A percentile compares a stretch with the other conserved stretches of the same genome.
Evolutionary conservation across 2,797 vertebrate species (phyloP).

Genomic region (Helicolenus hilgendorfi): DNA sequence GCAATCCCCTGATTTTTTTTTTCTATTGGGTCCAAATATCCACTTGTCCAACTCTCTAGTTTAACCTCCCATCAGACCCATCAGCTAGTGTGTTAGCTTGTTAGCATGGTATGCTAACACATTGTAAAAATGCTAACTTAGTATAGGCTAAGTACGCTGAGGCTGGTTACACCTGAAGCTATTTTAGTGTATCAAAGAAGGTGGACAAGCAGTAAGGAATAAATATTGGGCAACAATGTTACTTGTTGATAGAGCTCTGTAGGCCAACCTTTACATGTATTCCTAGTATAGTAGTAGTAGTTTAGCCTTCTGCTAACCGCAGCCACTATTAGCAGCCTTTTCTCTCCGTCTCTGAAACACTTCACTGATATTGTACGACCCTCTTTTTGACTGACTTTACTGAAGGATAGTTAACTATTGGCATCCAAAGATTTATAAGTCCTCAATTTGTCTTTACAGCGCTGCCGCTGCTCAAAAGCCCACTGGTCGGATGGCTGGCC

Average conservation of each 20-base stretch:
- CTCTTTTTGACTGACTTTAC: too few relatives aligned
- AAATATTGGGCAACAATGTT: not conserved
- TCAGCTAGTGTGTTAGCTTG: not conserved
- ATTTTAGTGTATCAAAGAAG: not conserved
- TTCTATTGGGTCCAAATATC: not conserved
- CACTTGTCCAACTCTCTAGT: not conserved
- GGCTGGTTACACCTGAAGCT: not conserved
- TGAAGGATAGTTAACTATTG: too few relatives aligned
- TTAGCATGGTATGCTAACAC: not conserved
- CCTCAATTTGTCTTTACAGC: too few relatives aligned
- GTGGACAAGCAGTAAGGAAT: not conserved
- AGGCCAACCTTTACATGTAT: not conserved
- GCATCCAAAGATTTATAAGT: too few relatives aligned
- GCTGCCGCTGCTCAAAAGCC: too few relatives aligned
- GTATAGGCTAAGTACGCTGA: not conserved
- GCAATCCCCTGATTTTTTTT: not conserved
- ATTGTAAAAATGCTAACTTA: not conserved
- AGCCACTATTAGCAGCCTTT: too few relatives aligned
- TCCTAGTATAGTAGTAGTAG: not conserved
- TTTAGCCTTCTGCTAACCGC: too few relatives aligned
- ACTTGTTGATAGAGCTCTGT: not conserved
- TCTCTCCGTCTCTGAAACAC: too few relatives aligned
- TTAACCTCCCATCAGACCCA: not conserved
- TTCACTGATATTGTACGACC: too few relatives aligned
- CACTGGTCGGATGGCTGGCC: too few relatives aligned